Evolutionary conservation across 2,797 vertebrate species (phyloP), one percentile per base, ranked within the genome.

Genomic region (Todus mexicanus): DNA sequence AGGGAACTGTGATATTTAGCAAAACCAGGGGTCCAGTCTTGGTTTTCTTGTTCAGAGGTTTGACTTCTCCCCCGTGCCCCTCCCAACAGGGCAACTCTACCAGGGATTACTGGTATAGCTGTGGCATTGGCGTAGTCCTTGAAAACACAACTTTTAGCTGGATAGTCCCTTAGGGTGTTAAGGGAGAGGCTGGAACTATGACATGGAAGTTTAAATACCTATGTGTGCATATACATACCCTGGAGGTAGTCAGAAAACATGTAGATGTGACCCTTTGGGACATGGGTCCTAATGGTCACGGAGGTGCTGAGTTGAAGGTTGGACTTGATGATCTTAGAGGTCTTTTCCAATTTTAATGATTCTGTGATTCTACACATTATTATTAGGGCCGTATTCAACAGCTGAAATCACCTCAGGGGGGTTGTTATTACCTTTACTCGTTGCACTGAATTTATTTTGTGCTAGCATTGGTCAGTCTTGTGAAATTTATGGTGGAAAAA

Each of bases 1-100:
- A 57, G 16, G 0, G 0, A 83, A 47, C 6, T 13, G 26, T 61
- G 45, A 20, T 31, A 27, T 37, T 79, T 31, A 64, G 29, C 26
- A 63, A 70, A 90, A n/a, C 4, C 15, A 11, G 47, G 53, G 7
- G n/a, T 94, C 29, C 12, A 9, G 48, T 26, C 14, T 17, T 80
- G 29, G 48, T 47, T 42, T 47, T 50, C 17, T 48, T 31, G 4
- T 68, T 86, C 40, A 57, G 42, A 35, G 11, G 18, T 50, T 74
- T 81, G 22, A 38, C 4, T 63, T 80, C 20, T 48, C 15, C 19
- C 4, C 45, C 12, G 7, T 0, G 0, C 3, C 2, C 1, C 3
- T 56, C 25, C 8, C 9, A 59, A 20, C 4, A 40, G 3, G 19
- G 3, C 13, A 38, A 15, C 9, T 74, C 37, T 56, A 16, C 23